These are phyloP conservation scores for Polyodon spathula DNA, from an alignment of 2,113 vertebrate species.

Conservation along the genomic window DNA sequence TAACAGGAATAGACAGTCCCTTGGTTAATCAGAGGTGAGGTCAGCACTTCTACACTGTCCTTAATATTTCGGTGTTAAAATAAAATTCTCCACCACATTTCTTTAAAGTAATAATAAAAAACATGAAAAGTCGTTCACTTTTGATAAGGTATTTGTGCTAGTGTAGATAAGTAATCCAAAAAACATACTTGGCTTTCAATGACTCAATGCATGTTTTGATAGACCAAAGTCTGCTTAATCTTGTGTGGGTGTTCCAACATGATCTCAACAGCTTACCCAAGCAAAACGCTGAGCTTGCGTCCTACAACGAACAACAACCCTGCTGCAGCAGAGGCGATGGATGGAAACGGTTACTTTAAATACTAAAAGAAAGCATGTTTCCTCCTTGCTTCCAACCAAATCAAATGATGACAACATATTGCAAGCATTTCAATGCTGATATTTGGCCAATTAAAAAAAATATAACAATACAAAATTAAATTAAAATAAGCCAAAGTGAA, in stretches of 20 bases:
- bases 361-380: too few relatives aligned
- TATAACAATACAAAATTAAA: too few relatives aligned
- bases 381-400: too few relatives aligned
- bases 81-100: not conserved
- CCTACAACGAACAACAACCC: not conserved
- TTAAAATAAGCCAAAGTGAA: too few relatives aligned
- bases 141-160: not conserved
- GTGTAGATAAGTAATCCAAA: not conserved
- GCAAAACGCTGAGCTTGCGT: constrained; percentile 21
- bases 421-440: too few relatives aligned
- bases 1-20: constrained; percentile 11
- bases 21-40: constrained; percentile 16
- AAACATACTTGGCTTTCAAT: not conserved
- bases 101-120: not conserved
- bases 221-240: constrained; percentile 21
- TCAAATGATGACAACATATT: too few relatives aligned
- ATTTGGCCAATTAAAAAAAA: too few relatives aligned
- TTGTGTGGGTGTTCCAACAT: not conserved
- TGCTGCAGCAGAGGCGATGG: not conserved
- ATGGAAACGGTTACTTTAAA: too few relatives aligned
- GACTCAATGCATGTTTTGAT: constrained; percentile 11
- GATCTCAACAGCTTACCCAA: not conserved
- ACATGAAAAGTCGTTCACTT: not conserved
- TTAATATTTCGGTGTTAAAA: not conserved
- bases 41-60: constrained; percentile 21